Evolutionary conservation across 2,113 vertebrate species (phyloP).

Genomic region (Arizona elegans): DNA sequence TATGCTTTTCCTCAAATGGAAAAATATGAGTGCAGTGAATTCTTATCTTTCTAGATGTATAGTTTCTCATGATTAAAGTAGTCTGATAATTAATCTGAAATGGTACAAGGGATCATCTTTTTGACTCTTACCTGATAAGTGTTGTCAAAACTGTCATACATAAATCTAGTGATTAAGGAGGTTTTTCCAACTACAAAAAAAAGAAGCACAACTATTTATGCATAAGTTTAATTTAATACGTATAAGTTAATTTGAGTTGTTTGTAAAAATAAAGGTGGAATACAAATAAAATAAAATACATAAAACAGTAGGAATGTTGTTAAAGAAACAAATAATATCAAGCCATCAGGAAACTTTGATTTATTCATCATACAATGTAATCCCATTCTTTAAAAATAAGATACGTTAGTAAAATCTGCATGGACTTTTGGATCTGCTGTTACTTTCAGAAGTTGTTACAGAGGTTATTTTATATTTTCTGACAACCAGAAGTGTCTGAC

Average conservation of each 20-base stretch:
- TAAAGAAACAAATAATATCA: not conserved
- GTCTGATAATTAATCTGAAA: not conserved
- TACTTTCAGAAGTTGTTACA: not conserved
- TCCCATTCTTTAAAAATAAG: not conserved
- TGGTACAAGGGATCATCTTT: not conserved
- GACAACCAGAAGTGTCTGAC: not conserved
- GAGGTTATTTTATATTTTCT: not conserved
- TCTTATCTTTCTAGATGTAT: not conserved
- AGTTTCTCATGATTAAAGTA: not conserved
- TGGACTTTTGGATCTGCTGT: not conserved
- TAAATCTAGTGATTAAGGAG: slow-evolving; percentile 84
- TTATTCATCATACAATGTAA: not conserved
- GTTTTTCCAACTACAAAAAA: slow-evolving; percentile 78
- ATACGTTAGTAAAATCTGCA: not conserved
- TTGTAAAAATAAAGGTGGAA: not conserved
- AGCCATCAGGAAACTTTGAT: not conserved
- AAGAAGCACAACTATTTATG: not conserved
- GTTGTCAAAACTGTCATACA: slow-evolving; percentile 87
- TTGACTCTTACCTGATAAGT: slow-evolving; percentile 77
- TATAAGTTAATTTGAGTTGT: not conserved
- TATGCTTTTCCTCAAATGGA: not conserved
- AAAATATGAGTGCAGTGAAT: not conserved
- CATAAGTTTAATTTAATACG: not conserved
- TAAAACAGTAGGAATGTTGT: not conserved
- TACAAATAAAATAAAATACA: not conserved